Evolutionary conservation across 2,113 vertebrate genomes (phyloP).

Genomic region (Rhinoderma darwinii): DNA sequence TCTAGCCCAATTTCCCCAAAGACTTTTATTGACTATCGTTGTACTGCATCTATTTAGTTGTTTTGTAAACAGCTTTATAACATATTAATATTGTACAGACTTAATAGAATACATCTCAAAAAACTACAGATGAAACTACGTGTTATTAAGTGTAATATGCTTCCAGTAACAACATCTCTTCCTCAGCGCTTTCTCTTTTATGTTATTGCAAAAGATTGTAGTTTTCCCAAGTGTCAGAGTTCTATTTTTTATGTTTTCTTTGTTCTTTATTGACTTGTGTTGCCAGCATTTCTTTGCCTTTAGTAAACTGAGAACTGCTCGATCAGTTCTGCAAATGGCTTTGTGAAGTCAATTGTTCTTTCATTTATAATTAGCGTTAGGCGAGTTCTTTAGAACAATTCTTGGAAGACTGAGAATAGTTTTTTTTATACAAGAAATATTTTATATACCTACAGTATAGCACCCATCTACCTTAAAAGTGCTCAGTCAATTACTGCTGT

Average conservation of each 20-base stretch:
- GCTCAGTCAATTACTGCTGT: background rate
- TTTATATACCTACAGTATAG: background rate
- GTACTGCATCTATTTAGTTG: background rate
- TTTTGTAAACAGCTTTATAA: slow-evolving; percentile 12
- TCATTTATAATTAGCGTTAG: slow-evolving; percentile 28
- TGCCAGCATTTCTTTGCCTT: slow-evolving; percentile 18
- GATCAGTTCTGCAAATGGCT: slow-evolving; percentile 10
- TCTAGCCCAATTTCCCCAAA: background rate
- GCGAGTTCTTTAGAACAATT: background rate
- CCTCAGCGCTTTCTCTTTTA: slow-evolving; percentile 15
- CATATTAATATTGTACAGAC: slow-evolving; percentile 11
- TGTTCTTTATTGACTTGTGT: slow-evolving; percentile 43
- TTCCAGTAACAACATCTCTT: slow-evolving; percentile 27
- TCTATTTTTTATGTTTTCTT: slow-evolving; percentile 36
- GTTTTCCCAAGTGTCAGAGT: slow-evolving; percentile 12
- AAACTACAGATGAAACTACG: background rate
- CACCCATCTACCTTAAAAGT: background rate
- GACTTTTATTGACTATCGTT: background rate
- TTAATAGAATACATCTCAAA: background rate
- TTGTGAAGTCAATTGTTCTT: slow-evolving; percentile 39
- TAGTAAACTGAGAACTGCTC: slow-evolving; percentile 18
- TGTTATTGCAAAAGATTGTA: slow-evolving; percentile 26
- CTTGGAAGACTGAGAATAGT: background rate
- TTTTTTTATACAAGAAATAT: background rate
- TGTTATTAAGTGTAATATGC: slow-evolving; percentile 22